phyloP scores from a whole-genome alignment of 2,888 invertebrate species.

The Microctonus hyperodae region DNA sequence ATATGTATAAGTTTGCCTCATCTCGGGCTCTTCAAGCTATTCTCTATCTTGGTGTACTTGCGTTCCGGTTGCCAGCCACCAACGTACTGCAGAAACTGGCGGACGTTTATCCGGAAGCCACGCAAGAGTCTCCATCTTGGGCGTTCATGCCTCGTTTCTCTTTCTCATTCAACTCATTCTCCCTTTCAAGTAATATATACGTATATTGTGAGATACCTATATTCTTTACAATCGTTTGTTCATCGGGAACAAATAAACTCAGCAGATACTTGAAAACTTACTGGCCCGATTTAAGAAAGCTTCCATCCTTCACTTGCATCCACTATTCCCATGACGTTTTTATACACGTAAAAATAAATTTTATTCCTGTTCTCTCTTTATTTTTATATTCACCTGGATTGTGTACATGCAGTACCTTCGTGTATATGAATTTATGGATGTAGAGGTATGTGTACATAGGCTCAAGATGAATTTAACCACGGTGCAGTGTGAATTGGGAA shows the following conservation, averaged over 20 bases:
- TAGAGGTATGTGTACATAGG: background rate
- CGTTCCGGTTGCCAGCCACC: constrained; percentile 33
- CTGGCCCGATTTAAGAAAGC: constrained; percentile 33
- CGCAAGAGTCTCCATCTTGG: constrained; percentile 41
- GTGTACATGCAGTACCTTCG: background rate
- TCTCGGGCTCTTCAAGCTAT: constrained; percentile 6
- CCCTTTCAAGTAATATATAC: constrained; percentile 11
- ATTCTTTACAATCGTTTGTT: constrained; percentile 42
- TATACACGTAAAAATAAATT: background rate
- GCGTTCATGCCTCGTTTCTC: constrained; percentile 36
- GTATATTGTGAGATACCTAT: too few relatives aligned
- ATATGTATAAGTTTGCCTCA: constrained; percentile 28
- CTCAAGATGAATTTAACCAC: constrained; percentile 14
- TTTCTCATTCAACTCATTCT: constrained; percentile 9
- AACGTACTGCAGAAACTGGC: constrained; percentile 34
- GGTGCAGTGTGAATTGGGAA: constrained; percentile 11
- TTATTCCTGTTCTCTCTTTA: background rate
- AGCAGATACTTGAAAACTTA: constrained; percentile 43
- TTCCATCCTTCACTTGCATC: constrained; percentile 14
- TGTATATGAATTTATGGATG: background rate
- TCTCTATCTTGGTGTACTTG: constrained; percentile 26
- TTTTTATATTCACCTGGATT: background rate
- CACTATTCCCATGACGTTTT: constrained; percentile 3
- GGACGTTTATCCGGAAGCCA: constrained; percentile 46
- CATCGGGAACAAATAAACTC: constrained; percentile 49